Base-by-base conservation (phyloP, 2,888 invertebrate species). In the Eupithecia subumbrata region DNA sequence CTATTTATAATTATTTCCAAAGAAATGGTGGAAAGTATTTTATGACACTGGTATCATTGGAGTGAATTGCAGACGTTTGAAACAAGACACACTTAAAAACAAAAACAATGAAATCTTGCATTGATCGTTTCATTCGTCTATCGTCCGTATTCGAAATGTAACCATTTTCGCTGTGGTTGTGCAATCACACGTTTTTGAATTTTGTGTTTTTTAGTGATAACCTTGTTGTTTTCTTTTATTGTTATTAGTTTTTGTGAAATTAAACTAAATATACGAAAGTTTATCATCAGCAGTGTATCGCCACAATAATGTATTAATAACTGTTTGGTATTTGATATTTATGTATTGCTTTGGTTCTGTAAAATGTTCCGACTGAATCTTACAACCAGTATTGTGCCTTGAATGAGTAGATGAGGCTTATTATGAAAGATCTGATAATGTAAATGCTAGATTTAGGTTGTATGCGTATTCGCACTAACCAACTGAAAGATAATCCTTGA, bases 371-470 rank as follows among this genome's bases (percentile, higher is more conserved):
- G 64, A 64, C 34, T 34, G 18, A 64, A 60, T 25, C 25, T 56
- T 60, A 64, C 64, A 34, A 30, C 2, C 34, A 34, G 64, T 64
- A 64, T 64, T 64, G 64, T 64, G 64, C 64, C 64, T 64, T 64
- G 4, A 22, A 22, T 63, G 14, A 34, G 18, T 64, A 1, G 34
- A 64, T 34, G 8, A 34, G 34, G 16, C 30, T 64, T 9, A 22
- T 34, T 64, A 60, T 5, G 11, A 64, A 63, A 30, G 64, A 34
- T 64, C 64, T 34, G 64, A 64, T 34, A 18, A 34, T 64, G 30
- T 34, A 9, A 64, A 34, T 18, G 30, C 18, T 64, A 34, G 18
- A 12, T 34, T 64, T 34, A 64, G 30, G 34, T 64, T 64, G 7
- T 34, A 34, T 64, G 34, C 18, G 18, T 60, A 60, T 25, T 25